These are phyloP conservation scores for Neodiprion fabricii DNA, from an alignment of 1,140 invertebrate genomes.

Conservation along the genomic window DNA sequence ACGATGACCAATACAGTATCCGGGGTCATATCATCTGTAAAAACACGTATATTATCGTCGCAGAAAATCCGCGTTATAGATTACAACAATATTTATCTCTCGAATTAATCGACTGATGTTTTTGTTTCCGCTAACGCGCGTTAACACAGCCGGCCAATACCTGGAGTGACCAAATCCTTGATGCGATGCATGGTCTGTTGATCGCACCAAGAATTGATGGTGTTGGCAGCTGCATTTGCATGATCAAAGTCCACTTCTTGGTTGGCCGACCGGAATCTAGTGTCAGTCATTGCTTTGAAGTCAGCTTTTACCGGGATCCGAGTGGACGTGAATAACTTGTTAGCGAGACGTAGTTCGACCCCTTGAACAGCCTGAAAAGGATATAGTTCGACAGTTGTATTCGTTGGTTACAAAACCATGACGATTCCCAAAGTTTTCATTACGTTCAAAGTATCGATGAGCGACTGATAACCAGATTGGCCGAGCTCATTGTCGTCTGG, in stretches of 20 bases:
- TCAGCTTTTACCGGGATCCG: conserved; percentile 30
- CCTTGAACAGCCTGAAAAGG: conserved; percentile 40
- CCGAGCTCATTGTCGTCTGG: conserved; percentile 15
- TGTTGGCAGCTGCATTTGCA: conserved; percentile 38
- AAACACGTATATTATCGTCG: conserved; percentile 62
- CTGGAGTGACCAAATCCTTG: conserved; percentile 57
- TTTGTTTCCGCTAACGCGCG: no score
- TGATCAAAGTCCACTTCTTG: conserved; percentile 52
- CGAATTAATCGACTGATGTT: no score
- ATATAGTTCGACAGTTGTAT: conserved; percentile 3
- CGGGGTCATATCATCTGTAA: conserved; percentile 52
- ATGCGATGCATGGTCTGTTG: conserved; percentile 66
- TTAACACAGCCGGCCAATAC: conserved; percentile 36
- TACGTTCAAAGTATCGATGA: conserved; percentile 23
- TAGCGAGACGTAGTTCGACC: conserved; percentile 47
- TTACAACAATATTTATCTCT: no score
- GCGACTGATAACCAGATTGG: conserved; percentile 27
- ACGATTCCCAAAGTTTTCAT: not conserved
- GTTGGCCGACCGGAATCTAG: conserved; percentile 36
- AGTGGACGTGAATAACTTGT: conserved; percentile 43
- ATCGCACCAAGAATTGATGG: conserved; percentile 66
- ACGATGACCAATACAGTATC: conserved; percentile 64
- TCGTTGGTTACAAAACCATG: not conserved
- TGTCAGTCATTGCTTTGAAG: conserved; percentile 33
- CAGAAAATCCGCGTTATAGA: no score